phyloP scores from a whole-genome alignment of 2,888 invertebrate species.

The Nomada fucata region DNA sequence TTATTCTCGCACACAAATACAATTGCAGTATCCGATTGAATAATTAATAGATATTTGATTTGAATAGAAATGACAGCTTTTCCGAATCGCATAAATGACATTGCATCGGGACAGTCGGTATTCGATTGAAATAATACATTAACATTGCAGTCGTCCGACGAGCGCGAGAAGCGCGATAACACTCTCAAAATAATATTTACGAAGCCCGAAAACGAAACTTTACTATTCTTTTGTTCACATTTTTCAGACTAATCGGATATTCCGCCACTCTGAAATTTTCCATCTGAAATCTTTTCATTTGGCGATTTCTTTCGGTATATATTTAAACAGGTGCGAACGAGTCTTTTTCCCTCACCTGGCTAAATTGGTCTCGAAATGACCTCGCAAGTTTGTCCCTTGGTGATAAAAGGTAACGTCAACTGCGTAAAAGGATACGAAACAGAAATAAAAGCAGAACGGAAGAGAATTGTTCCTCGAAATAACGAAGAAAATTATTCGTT shows the following conservation, averaged over 20 bases:
- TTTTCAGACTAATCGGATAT: neutral
- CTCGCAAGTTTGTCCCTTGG: neutral
- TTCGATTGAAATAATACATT: no score
- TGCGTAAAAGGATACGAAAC: neutral
- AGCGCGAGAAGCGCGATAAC: neutral
- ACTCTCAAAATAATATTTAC: neutral
- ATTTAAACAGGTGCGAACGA: neutral
- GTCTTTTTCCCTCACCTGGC: neutral
- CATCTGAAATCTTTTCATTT: conserved; percentile 9
- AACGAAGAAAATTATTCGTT: neutral
- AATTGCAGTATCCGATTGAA: no score
- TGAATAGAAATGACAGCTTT: no score
- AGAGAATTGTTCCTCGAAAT: neutral
- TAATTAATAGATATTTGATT: no score
- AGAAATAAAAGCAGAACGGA: neutral
- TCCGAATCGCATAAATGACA: no score
- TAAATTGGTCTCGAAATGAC: neutral
- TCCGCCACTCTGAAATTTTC: neutral
- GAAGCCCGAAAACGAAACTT: neutral
- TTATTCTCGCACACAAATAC: no score
- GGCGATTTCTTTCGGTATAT: neutral
- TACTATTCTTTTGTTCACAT: conserved; percentile 8
- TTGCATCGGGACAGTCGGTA: no score
- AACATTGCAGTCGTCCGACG: no score
- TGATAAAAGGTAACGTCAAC: neutral